A percentile compares a stretch with the other conserved stretches of the same genome.
These are phyloP conservation scores for Rhinoderma darwinii DNA, from an alignment of 2,113 vertebrate genomes.

Conservation along the genomic window DNA sequence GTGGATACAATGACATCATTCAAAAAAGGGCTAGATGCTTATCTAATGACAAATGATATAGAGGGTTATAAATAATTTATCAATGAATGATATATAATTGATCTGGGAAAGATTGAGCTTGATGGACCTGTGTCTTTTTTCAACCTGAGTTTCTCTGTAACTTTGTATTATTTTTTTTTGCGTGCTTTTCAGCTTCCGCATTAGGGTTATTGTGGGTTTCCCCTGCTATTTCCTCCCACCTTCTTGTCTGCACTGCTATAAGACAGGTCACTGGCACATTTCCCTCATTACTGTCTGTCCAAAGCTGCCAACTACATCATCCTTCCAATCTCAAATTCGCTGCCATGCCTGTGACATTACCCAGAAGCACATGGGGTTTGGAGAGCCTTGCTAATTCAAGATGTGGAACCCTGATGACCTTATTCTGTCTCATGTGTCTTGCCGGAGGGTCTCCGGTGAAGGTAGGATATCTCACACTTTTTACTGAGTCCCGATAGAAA, in stretches of 20 bases:
- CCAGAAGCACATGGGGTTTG: conserved; percentile 18
- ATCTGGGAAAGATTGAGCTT: no score
- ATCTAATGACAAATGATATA: no score
- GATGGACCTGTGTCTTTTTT: no score
- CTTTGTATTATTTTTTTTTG: background rate
- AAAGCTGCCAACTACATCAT: background rate
- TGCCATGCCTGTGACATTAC: conserved; percentile 10
- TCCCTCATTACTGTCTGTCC: background rate
- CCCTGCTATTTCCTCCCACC: conserved; percentile 25
- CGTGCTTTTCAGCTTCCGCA: background rate
- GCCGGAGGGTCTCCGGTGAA: background rate
- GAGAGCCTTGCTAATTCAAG: background rate
- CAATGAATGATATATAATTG: no score
- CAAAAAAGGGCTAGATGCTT: no score
- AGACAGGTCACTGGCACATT: conserved; percentile 8
- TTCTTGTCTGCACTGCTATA: conserved; percentile 6
- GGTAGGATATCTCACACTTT: background rate
- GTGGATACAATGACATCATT: no score
- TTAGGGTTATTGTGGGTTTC: conserved; percentile 7
- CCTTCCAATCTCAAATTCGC: background rate
- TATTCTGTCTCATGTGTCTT: background rate
- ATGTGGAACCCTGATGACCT: background rate
- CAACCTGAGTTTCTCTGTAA: no score
- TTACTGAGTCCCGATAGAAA: background rate
- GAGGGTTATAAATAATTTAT: no score